Base-by-base conservation (phyloP, 2,888 invertebrate species). In the Lasioglossum malachurum region DNA sequence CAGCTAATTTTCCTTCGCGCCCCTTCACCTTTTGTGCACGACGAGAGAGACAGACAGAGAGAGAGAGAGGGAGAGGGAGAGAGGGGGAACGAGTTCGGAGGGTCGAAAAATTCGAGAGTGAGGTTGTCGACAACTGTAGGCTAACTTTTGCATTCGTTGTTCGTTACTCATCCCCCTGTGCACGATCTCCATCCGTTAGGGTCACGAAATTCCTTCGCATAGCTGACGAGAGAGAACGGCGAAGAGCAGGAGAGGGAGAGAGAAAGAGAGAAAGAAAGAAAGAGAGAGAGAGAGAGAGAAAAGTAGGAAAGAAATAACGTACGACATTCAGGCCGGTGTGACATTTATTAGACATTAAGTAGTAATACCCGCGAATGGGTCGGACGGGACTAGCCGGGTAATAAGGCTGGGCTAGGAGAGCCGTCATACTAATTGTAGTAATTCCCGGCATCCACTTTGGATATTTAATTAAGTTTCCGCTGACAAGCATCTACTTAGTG, bases 391-490 rank as follows among this genome's bases (percentile, higher is more conserved):
- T 91, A 89, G 88, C 88, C 87, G 90, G 90, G 92, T 91, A 92
- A 94, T 93, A 92, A 92, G 91, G 91, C 87, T 86, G 88, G 90
- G 89, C 90, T 88, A 90, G 88, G 92, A 92, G 91, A 93, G 93
- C 93, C 93, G 94, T 95, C 95, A 95, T 95, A 95, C 94, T 95
- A 95, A 95, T 95, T 95, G 94, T 94, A 94, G 95, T 95, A 95
- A 95, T 95, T 95, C 93, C 93, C 93, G 92, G 93, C 93, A 94
- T 95, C 94, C 95, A 94, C 94, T 94, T 95, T 94, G 93, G 95
- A 95, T 95, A 95, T 95, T 95, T 95, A 95, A 95, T 95, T 95
- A 95, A 95, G 95, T 95, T 95, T 95, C 94, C 92, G 93, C 93
- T 93, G 94, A 94, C 94, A 94, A 94, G 94, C 93, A 94, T 94